Evolutionary conservation across 2,888 invertebrate genomes (phyloP).

Genomic region (Ferrisia virgata): DNA sequence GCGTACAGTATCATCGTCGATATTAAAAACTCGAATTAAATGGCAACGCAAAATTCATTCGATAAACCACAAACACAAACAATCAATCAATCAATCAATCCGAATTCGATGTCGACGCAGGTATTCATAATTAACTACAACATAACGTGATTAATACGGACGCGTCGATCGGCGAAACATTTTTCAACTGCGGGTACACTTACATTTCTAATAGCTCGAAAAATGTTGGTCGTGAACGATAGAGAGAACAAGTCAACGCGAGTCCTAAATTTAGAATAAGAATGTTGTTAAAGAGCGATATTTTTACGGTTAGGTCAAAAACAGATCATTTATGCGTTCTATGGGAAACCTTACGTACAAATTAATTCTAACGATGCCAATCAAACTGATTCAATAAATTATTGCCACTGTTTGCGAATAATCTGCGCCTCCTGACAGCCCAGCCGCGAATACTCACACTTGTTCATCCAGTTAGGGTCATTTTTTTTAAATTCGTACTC

Average conservation of each 20-base stretch:
- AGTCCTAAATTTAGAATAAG: conserved; percentile 32
- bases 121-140: no score
- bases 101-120: neutral
- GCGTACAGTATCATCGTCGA: no score
- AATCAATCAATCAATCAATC: no score
- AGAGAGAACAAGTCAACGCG: neutral
- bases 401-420: no score
- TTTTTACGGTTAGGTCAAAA: conserved; percentile 12
- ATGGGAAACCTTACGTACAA: conserved; percentile 30
- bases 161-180: neutral
- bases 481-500: no score
- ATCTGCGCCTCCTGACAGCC: no score
- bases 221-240: neutral
- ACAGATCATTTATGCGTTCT: conserved; percentile 10
- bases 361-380: conserved; percentile 11
- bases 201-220: neutral
- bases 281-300: conserved; percentile 27
- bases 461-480: no score
- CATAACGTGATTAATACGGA: neutral
- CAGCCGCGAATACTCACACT: no score
- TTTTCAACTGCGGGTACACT: neutral
- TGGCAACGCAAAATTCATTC: neutral
- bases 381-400: neutral
- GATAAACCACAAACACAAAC: neutral
- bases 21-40: no score